A percentile compares a stretch with the other conserved stretches of the same genome.
Conservation (phyloP, 2,888 invertebrate genomes). For the Platycheirus albimanus region DNA sequence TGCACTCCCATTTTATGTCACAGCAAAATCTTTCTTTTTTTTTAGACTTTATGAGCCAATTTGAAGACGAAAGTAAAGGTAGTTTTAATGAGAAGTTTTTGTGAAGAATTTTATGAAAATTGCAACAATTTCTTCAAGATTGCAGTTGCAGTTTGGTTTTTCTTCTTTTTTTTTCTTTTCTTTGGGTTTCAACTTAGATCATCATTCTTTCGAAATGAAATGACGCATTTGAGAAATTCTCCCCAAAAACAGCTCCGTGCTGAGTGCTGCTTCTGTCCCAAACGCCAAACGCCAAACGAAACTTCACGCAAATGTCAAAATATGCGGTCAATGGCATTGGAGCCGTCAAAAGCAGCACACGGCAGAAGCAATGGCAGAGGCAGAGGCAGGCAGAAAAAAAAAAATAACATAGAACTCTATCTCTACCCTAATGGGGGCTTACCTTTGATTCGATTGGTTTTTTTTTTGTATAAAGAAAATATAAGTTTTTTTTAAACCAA, state of each 20-base stretch:
- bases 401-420: slow-evolving; percentile 33
- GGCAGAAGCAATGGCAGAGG: background rate
- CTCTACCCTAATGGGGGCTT: slow-evolving; percentile 31
- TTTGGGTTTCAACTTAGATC: slow-evolving; percentile 66
- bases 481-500: slow-evolving; percentile 38
- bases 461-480: slow-evolving; percentile 61
- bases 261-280: slow-evolving; percentile 26
- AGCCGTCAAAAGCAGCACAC: slow-evolving; percentile 66
- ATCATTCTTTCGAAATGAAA: slow-evolving; percentile 51
- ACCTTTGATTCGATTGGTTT: slow-evolving; percentile 66
- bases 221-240: slow-evolving; percentile 72
- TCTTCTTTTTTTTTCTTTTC: slow-evolving; percentile 31
- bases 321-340: slow-evolving; percentile 75
- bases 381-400: background rate
- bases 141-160: slow-evolving; percentile 9
- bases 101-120: background rate
- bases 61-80: slow-evolving; percentile 43
- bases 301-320: slow-evolving; percentile 73
- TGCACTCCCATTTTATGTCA: slow-evolving; percentile 70
- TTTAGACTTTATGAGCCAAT: slow-evolving; percentile 9
- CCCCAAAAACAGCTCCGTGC: slow-evolving; percentile 58
- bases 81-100: background rate
- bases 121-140: slow-evolving; percentile 12
- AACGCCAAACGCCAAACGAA: slow-evolving; percentile 53
- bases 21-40: slow-evolving; percentile 6